Evolutionary conservation across 2,113 vertebrate genomes (phyloP), one percentile per base, ranked within the genome.

Genomic region (Erythrolamprus reginae): DNA sequence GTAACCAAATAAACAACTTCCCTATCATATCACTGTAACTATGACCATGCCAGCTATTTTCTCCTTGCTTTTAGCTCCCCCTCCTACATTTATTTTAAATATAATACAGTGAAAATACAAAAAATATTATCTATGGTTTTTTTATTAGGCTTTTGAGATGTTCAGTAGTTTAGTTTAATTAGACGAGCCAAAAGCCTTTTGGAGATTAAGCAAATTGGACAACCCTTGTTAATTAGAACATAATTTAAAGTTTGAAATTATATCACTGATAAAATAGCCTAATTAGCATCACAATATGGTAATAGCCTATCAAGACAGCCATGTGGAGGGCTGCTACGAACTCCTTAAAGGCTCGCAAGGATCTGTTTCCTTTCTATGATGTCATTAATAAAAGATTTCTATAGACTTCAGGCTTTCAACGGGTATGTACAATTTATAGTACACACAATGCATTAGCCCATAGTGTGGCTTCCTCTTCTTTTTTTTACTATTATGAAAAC

Each of bases 231-330:
- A 98, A 99, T 99, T 98, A 98, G 96, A 96, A 96, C 96, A 97
- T 98, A 97, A 98, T 98, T 97, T 98, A 98, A 98, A 97, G 96
- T 98, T 98, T 97, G 96, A 98, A 98, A 98, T 98, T 97, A 97
- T 97, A 97, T 98, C 97, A 97, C 95, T 97, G 97, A 97, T 96
- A 97, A 98, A 97, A 96, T 97, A 95, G 95, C 96, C 97, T 98
- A 98, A 98, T 99, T 98, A 98, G 97, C 97, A 96, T 95, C 96
- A 96, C 97, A 97, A 98, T 98, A 97, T 97, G 97, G 98, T 98
- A 98, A 98, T 98, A 97, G 96, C 96, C 97, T 97, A 96, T 94
- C 95, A 97, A 97, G 97, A 97, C 95, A 58, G 94, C 92, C 95
- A 93, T 95, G 92, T 93, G 95, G 96, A 96, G 96, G 96, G 97